Base-by-base conservation (phyloP, 2,113 vertebrate species). In the Oryzias javanicus region DNA sequence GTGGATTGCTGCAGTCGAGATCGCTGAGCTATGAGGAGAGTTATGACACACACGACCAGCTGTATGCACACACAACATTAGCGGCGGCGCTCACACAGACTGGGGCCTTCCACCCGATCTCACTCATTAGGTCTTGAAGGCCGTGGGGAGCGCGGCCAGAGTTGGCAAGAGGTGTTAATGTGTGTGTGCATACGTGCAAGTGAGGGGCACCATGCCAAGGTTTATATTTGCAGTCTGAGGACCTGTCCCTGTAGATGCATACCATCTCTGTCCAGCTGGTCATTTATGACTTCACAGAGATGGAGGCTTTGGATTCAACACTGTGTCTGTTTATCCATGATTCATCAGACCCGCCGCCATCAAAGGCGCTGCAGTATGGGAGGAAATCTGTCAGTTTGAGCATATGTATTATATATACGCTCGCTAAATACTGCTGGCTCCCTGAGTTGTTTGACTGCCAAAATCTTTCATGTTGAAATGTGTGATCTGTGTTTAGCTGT, bases 61-160 rank as follows among this genome's bases (percentile, higher is more conserved):
- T 77, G 80, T 64, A 81, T 60, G 63, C 27, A 67, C 57, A 66
- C 59, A 76, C 54, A 72, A 72, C 61, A 67, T 35, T 47, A 41
- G 45, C 60, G 55, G 61, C 53, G 44, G 54, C 51, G 56, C 62
- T 65, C 67, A 80, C 84, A 76, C 81, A 87, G 76, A 81, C 84
- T 81, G 77, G 49, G 76, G 74, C 78, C 83, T 89, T 87, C 86
- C 88, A 87, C 81, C 82, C 74, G 74, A 85, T 88, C 85, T 86
- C 85, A 86, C 87, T 88, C 85, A 88, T 89, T 86, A 89, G 87
- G 87, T 88, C 84, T 86, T 60, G 75, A 66, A 79, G 82, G 82
- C 82, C 69, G 46, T 77, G 75, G 84, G 83, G 82, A 89, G 85
- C 82, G 58, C 14, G 79, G 79, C 81, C 77, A 80, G 82, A 85